Conservation (phyloP, 1,140 invertebrate genomes). For the Aphidius gifuensis region DNA sequence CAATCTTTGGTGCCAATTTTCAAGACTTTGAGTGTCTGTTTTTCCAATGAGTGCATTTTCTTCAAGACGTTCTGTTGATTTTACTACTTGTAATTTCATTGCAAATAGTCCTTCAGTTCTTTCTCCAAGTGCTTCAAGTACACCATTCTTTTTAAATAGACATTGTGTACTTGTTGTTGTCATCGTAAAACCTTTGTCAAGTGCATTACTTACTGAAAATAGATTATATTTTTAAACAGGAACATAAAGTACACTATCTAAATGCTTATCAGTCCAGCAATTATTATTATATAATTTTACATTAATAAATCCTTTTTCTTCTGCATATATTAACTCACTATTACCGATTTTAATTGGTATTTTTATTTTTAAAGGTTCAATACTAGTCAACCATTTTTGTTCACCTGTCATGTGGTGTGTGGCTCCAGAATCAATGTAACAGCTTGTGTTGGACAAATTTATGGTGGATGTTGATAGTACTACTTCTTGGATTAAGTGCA, state of each 20-base stretch:
- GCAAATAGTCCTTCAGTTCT: background rate
- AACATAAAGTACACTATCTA: conserved; percentile 43
- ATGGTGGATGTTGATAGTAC: background rate
- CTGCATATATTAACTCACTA: conserved; percentile 17
- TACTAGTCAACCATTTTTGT: conserved; percentile 17
- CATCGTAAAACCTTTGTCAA: conserved; percentile 12
- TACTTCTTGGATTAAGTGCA: conserved; percentile 11
- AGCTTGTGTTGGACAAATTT: background rate
- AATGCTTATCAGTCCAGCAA: conserved; percentile 21
- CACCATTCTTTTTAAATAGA: conserved; percentile 1
- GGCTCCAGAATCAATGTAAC: conserved; percentile 34
- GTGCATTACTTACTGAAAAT: conserved; percentile 11
- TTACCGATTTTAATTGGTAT: conserved; percentile 21
- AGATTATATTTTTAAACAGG: conserved; percentile 32
- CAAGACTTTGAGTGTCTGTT: no score
- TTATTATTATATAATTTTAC: conserved; percentile 12
- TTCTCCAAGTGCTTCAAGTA: conserved; percentile 10
- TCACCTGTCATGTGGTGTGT: conserved; percentile 24
- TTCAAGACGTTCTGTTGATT: background rate
- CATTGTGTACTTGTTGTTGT: background rate
- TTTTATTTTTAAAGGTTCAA: conserved; percentile 2
- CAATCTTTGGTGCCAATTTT: no score
- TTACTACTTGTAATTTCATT: no score
- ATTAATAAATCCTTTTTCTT: conserved; percentile 19
- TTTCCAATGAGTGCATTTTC: conserved; percentile 2